Conservation (phyloP, 53 echinoderm and acorn worm species). For the Astropecten irregularis region DNA sequence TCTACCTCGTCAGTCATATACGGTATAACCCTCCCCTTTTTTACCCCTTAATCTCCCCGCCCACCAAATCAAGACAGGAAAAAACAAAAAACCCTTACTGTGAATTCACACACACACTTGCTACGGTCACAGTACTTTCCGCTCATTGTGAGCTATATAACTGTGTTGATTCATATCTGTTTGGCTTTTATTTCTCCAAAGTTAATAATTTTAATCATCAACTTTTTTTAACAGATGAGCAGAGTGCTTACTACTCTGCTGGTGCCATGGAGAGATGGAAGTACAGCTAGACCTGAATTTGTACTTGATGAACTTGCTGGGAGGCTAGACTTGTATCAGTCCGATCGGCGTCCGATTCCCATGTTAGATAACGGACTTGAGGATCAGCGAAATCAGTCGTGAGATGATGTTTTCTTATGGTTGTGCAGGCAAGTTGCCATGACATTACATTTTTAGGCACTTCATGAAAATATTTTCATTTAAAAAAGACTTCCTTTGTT, state of each 20-base stretch:
- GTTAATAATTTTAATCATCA: constrained; percentile 49
- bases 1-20: too few relatives aligned
- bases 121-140: constrained; percentile 37
- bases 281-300: constrained; percentile 13
- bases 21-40: too few relatives aligned
- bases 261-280: neutral
- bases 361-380: too few relatives aligned
- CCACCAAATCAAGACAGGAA: too few relatives aligned
- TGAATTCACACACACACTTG: neutral
- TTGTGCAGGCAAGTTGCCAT: too few relatives aligned
- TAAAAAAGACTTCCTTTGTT: too few relatives aligned
- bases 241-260: neutral
- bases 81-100: neutral
- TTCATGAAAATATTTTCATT: too few relatives aligned
- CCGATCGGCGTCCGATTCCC: neutral
- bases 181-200: constrained; percentile 24
- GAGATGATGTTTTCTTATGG: too few relatives aligned
- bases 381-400: too few relatives aligned
- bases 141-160: neutral
- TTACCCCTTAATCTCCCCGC: too few relatives aligned
- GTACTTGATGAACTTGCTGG: constrained; percentile 31
- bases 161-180: constrained; percentile 41
- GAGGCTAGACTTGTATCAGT: neutral
- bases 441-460: too few relatives aligned
- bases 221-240: constrained; percentile 41